These are phyloP conservation scores for Cephus pulcher DNA, from an alignment of 2,888 invertebrate genomes.

Conservation along the genomic window DNA sequence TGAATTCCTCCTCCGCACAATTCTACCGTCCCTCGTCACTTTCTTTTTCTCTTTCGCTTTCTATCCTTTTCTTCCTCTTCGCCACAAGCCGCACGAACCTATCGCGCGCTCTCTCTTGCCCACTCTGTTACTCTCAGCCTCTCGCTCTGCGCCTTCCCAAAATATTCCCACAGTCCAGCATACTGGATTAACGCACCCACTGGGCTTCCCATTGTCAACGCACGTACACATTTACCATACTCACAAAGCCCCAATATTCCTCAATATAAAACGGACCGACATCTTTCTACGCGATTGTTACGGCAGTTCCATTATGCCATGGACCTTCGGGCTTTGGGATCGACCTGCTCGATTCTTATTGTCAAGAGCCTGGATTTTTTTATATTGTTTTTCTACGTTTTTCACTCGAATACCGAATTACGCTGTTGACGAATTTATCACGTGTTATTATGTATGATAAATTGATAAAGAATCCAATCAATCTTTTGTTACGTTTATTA, in stretches of 20 bases:
- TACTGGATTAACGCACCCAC: conserved; percentile 51
- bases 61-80: not conserved
- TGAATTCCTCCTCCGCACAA: not conserved
- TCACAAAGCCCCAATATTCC: conserved; percentile 54
- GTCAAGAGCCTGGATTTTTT: conserved; percentile 21
- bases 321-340: conserved; percentile 45
- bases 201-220: conserved; percentile 55
- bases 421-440: not conserved
- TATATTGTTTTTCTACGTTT: not conserved
- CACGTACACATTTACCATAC: conserved; percentile 24
- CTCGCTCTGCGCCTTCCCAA: conserved; percentile 16
- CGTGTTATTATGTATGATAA: not conserved
- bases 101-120: too few relatives aligned
- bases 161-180: conserved; percentile 47
- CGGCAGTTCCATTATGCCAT: conserved; percentile 38
- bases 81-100: not conserved
- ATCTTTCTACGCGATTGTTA: conserved; percentile 55
- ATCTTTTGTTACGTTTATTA: not conserved
- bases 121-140: conserved; percentile 12
- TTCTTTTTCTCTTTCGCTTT: not conserved
- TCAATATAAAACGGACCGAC: conserved; percentile 50
- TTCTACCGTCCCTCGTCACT: not conserved
- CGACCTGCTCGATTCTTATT: conserved; percentile 52
- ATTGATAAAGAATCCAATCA: not conserved
- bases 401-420: not conserved